Evolutionary conservation across 2,888 invertebrate species (phyloP), one percentile per base, ranked within the genome.

Genomic region (Cantharis rufa): DNA sequence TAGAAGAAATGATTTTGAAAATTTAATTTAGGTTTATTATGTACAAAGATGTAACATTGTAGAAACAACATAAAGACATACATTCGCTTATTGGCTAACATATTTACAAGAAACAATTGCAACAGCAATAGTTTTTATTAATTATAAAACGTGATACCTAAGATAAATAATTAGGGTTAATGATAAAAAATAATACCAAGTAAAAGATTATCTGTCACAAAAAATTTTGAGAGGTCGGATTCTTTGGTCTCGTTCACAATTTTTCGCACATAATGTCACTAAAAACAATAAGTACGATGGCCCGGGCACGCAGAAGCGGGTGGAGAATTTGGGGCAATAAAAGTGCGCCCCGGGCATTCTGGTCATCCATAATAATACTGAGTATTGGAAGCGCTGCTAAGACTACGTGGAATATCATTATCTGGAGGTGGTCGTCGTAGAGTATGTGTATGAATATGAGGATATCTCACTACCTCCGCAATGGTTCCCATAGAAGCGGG

Each of bases 301-400:
- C 87, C 87, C 84, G 87, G 86, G 84, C 87, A 87, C 81, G 85
- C 84, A 80, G 86, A 85, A 18, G 83, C 80, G 32, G 85, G 85
- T 18, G 85, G 85, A 77, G 85, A 84, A 73, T 82, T 82, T 69
- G 85, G 83, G 64, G 82, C 79, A 76, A 81, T 79, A 74, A 82
- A 81, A 73, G 84, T 84, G 80, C 85, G 85, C 77, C 86, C 86
- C 86, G 86, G 85, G 84, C 85, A 84, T 78, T 87, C 87, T 79
- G 86, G 93, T 94, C 94, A 94, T 91, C 94, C 94, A 86, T 94
- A 94, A 87, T 94, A 94, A 86, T 93, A 93, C 84, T 92, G 92
- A 69, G 91, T 91, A 85, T 92, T 92, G 80, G 92, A 91, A 86
- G 91, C 91, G 85, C 92, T 89, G 88, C 91, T 92, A 83, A 93